phyloP scores from a whole-genome alignment of 2,888 invertebrate species.

The Gymnocheta viridis region DNA sequence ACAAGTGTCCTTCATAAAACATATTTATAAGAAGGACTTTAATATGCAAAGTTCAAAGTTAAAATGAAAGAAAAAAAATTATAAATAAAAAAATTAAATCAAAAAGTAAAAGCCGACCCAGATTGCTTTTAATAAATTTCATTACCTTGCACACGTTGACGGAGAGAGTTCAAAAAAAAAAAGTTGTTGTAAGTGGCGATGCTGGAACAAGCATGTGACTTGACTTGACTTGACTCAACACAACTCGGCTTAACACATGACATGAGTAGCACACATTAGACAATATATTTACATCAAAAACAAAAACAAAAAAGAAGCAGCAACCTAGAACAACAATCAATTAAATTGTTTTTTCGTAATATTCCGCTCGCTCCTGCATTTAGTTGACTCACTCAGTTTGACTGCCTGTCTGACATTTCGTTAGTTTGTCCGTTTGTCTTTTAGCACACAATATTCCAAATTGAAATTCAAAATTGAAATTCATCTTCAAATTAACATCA shows the following conservation, averaged over 20 bases:
- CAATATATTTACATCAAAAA: not conserved
- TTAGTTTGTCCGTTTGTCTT: conserved; percentile 45
- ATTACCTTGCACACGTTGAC: conserved; percentile 4
- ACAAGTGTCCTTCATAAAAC: conserved; percentile 39
- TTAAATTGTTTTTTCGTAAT: conserved; percentile 55
- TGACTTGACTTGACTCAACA: conserved; percentile 32
- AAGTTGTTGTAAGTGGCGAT: not conserved
- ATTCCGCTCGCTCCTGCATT: not conserved
- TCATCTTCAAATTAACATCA: conserved; percentile 77
- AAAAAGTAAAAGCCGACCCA: conserved; percentile 68
- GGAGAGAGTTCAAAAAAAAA: not conserved
- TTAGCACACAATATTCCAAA: conserved; percentile 65
- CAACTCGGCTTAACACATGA: conserved; percentile 30
- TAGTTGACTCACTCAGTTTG: not conserved
- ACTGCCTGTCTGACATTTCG: conserved; percentile 22
- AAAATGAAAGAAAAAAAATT: conserved; percentile 17
- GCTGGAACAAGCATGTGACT: conserved; percentile 10
- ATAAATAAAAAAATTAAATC: conserved; percentile 55
- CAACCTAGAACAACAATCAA: conserved; percentile 74
- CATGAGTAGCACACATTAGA: conserved; percentile 17
- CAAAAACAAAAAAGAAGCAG: conserved; percentile 4
- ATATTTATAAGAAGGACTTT: conserved; percentile 17
- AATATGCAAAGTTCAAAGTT: conserved; percentile 57
- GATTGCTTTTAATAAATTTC: conserved; percentile 60
- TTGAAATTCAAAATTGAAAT: conserved; percentile 32